Evolutionary conservation across 2,797 vertebrate species (phyloP), one percentile per base, ranked within the genome.

Genomic region (Cyclura pinguis): DNA sequence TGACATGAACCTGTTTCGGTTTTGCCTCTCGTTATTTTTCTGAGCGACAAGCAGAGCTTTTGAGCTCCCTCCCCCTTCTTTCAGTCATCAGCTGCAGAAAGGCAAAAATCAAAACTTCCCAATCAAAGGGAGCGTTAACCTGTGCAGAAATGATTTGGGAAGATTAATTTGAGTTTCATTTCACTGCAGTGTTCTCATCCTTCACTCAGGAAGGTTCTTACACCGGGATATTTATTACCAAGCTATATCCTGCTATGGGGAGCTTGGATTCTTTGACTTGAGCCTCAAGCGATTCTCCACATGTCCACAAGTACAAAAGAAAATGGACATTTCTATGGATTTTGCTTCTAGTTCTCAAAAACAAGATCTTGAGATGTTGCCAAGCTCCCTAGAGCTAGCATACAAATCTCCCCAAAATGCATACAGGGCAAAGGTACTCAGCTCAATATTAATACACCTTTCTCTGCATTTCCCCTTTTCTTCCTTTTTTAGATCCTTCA

Each of bases 291-390:
- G 67, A 85, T 87, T 92, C 92, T 84, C 89, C 91, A 0, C 29
- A 72, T 87, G 92, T 24, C 16, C 0, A 0, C 14, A 32, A 27
- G 47, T 57, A 89, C 84, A 93, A 92, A 96, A 72, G 72, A 87
- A 94, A 92, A 92, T 20, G 62, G 88, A 88, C 81, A 69, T 90
- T 92, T 86, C 82, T 81, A 14, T 42, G 81, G 85, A 88, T 96
- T 94, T 95, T 91, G 90, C 91, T 95, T 80, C 83, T 90, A 82
- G 91, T 73, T 57, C 52, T 95, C 88, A 38, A 67, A 93, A 84
- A 94, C 85, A 82, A 88, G 62, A 72, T 24, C 72, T 91, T 85
- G 13, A 1, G 76, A 47, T 50, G 57, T 89, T 93, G 93, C 87
- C 74, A 92, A 93, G 86, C 27, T 55, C 92, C 92, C 10, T 6